phyloP scores from a whole-genome alignment of 2,888 invertebrate species.

The Cacoxenus indagator region DNA sequence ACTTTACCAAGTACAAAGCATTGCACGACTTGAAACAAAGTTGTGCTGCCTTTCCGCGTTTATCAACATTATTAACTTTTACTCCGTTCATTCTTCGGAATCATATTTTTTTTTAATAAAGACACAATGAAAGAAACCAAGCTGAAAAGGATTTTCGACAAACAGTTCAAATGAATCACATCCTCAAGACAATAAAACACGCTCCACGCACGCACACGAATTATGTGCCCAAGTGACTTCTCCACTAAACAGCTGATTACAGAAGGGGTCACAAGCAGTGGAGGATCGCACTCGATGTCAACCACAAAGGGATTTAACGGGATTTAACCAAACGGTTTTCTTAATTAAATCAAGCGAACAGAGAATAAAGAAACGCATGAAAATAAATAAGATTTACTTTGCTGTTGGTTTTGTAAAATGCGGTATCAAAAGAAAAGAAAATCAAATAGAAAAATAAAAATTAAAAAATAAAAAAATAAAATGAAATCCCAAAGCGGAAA shows the following conservation, averaged over 20 bases:
- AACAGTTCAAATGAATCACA: neutral
- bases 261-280: neutral
- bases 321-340: neutral
- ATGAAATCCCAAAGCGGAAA: neutral
- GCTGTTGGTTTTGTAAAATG: neutral
- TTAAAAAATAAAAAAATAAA: too few relatives aligned
- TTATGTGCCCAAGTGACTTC: neutral
- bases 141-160: conserved; percentile 16
- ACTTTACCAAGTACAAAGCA: too few relatives aligned
- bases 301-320: too few relatives aligned
- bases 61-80: too few relatives aligned
- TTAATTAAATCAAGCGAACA: neutral
- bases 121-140: conserved; percentile 36
- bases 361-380: neutral
- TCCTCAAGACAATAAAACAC: neutral
- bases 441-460: neutral
- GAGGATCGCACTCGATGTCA: neutral
- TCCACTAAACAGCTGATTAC: neutral
- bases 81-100: too few relatives aligned
- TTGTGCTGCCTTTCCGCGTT: too few relatives aligned
- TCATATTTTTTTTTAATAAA: neutral
- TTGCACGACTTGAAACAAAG: too few relatives aligned
- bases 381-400: neutral
- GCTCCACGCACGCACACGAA: neutral
- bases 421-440: neutral